phyloP scores from a whole-genome alignment of 1,140 invertebrate genomes.

The Drosophila arizonae region DNA sequence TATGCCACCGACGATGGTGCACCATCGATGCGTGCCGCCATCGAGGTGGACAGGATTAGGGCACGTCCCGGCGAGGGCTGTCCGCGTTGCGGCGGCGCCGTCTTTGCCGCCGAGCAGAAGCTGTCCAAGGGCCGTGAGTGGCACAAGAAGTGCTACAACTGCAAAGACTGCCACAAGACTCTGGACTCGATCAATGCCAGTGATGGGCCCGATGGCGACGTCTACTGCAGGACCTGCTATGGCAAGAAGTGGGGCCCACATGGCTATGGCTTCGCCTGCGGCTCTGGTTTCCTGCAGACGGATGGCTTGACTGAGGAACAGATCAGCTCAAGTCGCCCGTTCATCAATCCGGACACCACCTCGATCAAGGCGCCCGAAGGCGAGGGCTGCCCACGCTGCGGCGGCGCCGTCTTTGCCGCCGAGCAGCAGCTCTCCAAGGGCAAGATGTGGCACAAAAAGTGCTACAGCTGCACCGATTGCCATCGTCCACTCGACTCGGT shows the following conservation, averaged over 20 bases:
- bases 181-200: slow-evolving; percentile 97
- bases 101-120: slow-evolving; percentile 95
- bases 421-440: slow-evolving; percentile 97
- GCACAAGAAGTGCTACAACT: slow-evolving; percentile 99
- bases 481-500: slow-evolving; percentile 97
- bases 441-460: slow-evolving; percentile 97
- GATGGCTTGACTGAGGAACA: slow-evolving; percentile 93
- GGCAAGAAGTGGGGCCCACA: slow-evolving; percentile 97
- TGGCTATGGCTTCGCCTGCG: slow-evolving; percentile 97
- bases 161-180: slow-evolving; percentile 94
- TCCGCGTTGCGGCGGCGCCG: slow-evolving; percentile 93
- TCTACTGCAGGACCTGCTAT: slow-evolving; percentile 88
- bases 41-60: slow-evolving; percentile 91
- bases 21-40: slow-evolving; percentile 84
- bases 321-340: slow-evolving; percentile 89
- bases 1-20: slow-evolving; percentile 75
- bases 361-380: slow-evolving; percentile 93
- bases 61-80: slow-evolving; percentile 93
- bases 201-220: slow-evolving; percentile 93
- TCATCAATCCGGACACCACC: slow-evolving; percentile 92
- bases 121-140: slow-evolving; percentile 94
- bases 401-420: slow-evolving; percentile 96
- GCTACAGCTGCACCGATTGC: slow-evolving; percentile 96
- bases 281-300: slow-evolving; percentile 95
- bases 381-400: slow-evolving; percentile 95